Evolutionary conservation across 2,888 invertebrate genomes (phyloP), one percentile per base, ranked within the genome.

Genomic region (Opisthograptis luteolata): DNA sequence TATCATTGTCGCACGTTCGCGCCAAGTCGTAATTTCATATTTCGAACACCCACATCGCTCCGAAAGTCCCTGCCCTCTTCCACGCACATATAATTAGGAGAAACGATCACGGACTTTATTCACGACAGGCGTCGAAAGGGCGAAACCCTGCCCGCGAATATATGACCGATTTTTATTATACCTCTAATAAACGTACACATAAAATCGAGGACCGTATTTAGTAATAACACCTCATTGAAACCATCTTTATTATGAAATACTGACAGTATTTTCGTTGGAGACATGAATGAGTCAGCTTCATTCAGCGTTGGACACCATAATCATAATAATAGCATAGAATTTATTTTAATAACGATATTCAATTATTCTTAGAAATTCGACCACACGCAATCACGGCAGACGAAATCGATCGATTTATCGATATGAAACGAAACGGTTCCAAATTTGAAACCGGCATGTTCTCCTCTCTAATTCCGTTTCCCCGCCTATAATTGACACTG

Each of bases 401-500:
- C 81, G 77, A 79, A 85, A 87, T 86, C 79, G 85, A 81, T 83
- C 89, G 82, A 81, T 87, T 88, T 89, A 87, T 87, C 87, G 89
- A 86, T 87, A 81, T 84, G 83, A 85, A 88, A 89, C 82, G 81
- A 87, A 88, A 84, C 87, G 79, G 81, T 87, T 84, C 85, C 79
- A 89, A 90, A 89, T 88, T 90, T 87, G 79, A 86, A 87, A 86
- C 81, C 87, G 81, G 76, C 84, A 68, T 68, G 66, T 65, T 78
- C 78, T 77, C 63, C 79, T 84, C 90, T 89, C 88, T 90, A 90
- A 90, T 90, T 89, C 89, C 70, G 79, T 83, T 86, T 87, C 77
- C 84, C 88, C 89, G 90, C 87, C 87, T 87, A 87, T 90, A 90
- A 90, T 90, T 90, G 90, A 87, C 89, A 80, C 73, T 79, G 86